Base-by-base conservation (phyloP, 2,888 invertebrate species). In the Agonopterix heracliana region DNA sequence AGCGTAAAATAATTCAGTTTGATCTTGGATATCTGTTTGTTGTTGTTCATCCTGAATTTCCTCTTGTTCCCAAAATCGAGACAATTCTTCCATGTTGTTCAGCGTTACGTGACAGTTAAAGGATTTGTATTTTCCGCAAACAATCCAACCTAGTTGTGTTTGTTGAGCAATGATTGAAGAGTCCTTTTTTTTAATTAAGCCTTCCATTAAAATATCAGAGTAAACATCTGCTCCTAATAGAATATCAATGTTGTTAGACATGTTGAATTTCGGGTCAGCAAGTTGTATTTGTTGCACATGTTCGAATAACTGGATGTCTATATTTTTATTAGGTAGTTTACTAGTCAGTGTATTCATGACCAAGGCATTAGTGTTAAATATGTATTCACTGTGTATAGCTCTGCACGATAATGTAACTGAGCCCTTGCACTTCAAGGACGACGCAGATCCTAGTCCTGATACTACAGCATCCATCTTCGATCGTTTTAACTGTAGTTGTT, bases 101-200 rank as follows among this genome's bases (percentile, higher is more conserved):
- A 45, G 7, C 3, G 35, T 35, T 11, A 52, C 50, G 12, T 42
- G 49, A 36, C 52, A 52, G 13, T 50, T 34, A n/a, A 42, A 48
- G 10, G 47, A 11, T 36, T 45, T 47, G 34, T 42, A 10, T n/a
- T 46, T 45, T 11, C 50, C 50, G 14, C 44, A 45, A n/a, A 54
- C 9, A 10, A 52, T 51, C 50, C 52, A 55, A 2, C 54, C 51
- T 1, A 55, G 44, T 8, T 48, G 36, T 1, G 52, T 52, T 42
- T 55, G 48, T 43, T 51, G 51, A 0, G 52, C 50, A 11, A 45
- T 9, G 4, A 17, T 11, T 35, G 35, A 11, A 4, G 35, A 10
- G 34, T 46, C 1, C 1, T 35, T n/a, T 0, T 13, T n/a, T 12
- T 45, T 45, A 1, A 49, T 1, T 1, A 49, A 8, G n/a, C 49